Base-by-base conservation (phyloP, 2,888 invertebrate genomes). In the Watsonalla cultraria region DNA sequence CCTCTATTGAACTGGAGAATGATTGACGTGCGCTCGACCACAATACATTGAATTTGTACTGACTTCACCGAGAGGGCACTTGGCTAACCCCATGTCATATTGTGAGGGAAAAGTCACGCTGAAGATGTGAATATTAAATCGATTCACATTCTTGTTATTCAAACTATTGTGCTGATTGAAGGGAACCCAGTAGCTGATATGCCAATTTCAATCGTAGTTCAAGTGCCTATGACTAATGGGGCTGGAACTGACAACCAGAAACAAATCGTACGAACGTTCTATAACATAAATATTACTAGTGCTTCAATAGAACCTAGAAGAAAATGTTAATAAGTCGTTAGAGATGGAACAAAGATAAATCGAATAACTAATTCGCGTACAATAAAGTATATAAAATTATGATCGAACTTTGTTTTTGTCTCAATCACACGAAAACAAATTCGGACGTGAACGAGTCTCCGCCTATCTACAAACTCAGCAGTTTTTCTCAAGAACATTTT, bases 11-110 rank as follows among this genome's bases (percentile, higher is more conserved):
- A 15, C 34, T 11, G 46, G 14, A 46, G 14, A 13, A 24, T 52
- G 77, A 78, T 76, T 76, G 77, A 76, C 78, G 73, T 62, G 47
- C 52, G 76, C 74, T 72, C 70, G 70, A 74, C 70, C 69, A 68
- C 78, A 79, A 78, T 76, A 78, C 76, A 72, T 73, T 76, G 79
- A 86, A 84, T 84, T 84, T 84, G 80, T 86, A 74, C 65, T 66
- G 74, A 77, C 72, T 42, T 11, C 42, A 72, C 70, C 73, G 68
- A 70, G 58, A 67, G 75, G 70, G 71, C 76, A 75, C 76, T 82
- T 55, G 66, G 68, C 62, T 59, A 64, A 64, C 69, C 68, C 65
- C 42, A 42, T 42, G 42, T 42, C 11, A 42, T 42, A 11, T 42
- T 42, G 11, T 42, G 42, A 11, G 42, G 11, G 42, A 42, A 42